Percentiles rank a stretch among this genome's conserved stretches.
Conservation (phyloP, 2,113 vertebrate species). For the Speoplatyrhinus poulsoni region DNA sequence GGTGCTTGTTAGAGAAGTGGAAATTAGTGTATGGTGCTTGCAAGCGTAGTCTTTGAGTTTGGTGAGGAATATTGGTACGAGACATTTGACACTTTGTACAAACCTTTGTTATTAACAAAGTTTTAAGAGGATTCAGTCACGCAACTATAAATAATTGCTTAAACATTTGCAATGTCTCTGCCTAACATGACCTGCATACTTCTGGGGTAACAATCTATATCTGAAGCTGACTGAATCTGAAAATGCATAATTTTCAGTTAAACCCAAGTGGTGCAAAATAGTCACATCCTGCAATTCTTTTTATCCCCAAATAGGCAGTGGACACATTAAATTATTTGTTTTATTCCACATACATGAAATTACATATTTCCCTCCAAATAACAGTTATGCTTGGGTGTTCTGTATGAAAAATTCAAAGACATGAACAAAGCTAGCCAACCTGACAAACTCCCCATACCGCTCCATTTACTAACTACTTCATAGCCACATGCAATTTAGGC, state of each 20-base stretch:
- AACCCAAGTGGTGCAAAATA: too few relatives aligned
- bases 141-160: background rate
- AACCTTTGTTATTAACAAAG: background rate
- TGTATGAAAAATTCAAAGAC: conserved; percentile 70
- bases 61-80: background rate
- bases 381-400: conserved; percentile 68
- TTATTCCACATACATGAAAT: conserved; percentile 77
- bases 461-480: conserved; percentile 54
- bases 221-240: too few relatives aligned
- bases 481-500: conserved; percentile 69
- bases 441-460: conserved; percentile 41
- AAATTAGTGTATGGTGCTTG: background rate
- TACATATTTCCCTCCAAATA: conserved; percentile 66
- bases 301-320: background rate
- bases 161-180: background rate
- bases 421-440: conserved; percentile 61
- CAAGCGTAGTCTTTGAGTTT: background rate
- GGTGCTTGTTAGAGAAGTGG: background rate
- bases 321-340: conserved; percentile 43
- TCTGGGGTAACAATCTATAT: background rate
- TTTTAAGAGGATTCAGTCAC: background rate
- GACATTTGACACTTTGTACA: too few relatives aligned
- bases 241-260: too few relatives aligned
- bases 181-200: background rate
- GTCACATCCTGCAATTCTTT: too few relatives aligned